Evolutionary conservation across 2,888 invertebrate species (phyloP).

Genomic region (Lampropteryx suffumata): DNA sequence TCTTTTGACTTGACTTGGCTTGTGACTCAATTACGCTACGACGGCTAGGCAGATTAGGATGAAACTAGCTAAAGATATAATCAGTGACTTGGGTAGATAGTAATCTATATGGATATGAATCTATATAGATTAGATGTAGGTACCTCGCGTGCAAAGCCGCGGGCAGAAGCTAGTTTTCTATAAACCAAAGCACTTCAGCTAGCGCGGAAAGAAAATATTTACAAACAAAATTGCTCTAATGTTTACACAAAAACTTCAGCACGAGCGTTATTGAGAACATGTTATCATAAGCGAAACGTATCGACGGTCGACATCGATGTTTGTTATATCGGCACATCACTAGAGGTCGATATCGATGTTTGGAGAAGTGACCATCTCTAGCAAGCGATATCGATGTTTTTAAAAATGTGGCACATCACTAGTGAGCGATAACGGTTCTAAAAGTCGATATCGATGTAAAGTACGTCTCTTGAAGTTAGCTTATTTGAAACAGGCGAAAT

Average conservation of each 20-base stretch:
- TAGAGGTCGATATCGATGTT: constrained; percentile 15
- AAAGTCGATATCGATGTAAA: background rate
- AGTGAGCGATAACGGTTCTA: background rate
- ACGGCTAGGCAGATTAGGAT: too few species aligned
- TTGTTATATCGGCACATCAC: constrained; percentile 9
- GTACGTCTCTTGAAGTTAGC: too few species aligned
- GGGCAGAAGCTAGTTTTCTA: background rate
- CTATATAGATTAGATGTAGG: too few species aligned
- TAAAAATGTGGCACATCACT: constrained; percentile 1
- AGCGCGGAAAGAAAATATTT: constrained; percentile 14
- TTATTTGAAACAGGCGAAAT: constrained; percentile 21
- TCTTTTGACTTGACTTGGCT: too few species aligned
- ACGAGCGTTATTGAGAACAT: constrained; percentile 14
- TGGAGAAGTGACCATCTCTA: constrained; percentile 17
- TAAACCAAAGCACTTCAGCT: background rate
- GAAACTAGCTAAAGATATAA: too few species aligned
- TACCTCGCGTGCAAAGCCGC: too few species aligned
- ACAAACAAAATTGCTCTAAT: constrained; percentile 16
- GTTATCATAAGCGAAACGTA: constrained; percentile 18
- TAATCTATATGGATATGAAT: too few species aligned
- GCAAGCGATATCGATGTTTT: constrained; percentile 9
- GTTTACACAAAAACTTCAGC: constrained; percentile 14
- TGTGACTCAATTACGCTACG: too few species aligned
- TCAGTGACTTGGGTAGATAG: too few species aligned
- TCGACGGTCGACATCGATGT: constrained; percentile 15